Percentiles rank a stretch among this genome's conserved stretches.
These are phyloP conservation scores for Cichlasoma orientale DNA, from an alignment of 2,797 vertebrate genomes.

Conservation along the genomic window DNA sequence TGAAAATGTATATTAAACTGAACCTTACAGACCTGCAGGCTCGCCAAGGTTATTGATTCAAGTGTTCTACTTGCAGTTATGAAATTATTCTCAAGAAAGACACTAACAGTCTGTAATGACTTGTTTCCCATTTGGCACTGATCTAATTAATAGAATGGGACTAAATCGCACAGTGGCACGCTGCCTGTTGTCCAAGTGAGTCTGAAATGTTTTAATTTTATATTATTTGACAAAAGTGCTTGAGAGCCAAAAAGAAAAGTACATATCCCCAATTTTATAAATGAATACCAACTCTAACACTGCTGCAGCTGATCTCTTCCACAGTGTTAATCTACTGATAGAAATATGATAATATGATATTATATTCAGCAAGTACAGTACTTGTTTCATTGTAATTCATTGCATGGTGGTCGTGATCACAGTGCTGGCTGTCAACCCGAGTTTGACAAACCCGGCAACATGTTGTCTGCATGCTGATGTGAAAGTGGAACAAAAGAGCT, in stretches of 20 bases:
- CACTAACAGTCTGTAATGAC: background rate
- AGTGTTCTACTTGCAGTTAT: background rate
- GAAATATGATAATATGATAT: slow-evolving; percentile 2
- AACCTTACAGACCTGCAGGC: background rate
- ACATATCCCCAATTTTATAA: background rate
- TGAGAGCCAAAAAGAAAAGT: background rate
- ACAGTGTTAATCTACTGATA: background rate
- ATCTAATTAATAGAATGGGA: background rate
- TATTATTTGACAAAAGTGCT: background rate
- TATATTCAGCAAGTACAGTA: background rate
- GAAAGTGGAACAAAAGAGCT: slow-evolving; percentile 33
- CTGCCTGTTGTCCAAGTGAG: background rate
- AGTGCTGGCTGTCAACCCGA: slow-evolving; percentile 33
- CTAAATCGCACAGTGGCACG: background rate
- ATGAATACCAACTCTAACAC: background rate
- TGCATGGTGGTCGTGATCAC: slow-evolving; percentile 35
- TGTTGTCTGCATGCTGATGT: slow-evolving; percentile 9
- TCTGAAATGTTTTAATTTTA: background rate
- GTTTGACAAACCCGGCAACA: slow-evolving; percentile 18
- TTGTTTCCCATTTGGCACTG: background rate
- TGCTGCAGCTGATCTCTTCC: background rate
- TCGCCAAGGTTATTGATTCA: background rate
- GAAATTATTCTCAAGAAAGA: background rate
- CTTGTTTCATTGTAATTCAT: slow-evolving; percentile 32
- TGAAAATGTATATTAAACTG: background rate